Base-by-base conservation (phyloP, 2,888 invertebrate genomes). In the Hemithea aestivaria region DNA sequence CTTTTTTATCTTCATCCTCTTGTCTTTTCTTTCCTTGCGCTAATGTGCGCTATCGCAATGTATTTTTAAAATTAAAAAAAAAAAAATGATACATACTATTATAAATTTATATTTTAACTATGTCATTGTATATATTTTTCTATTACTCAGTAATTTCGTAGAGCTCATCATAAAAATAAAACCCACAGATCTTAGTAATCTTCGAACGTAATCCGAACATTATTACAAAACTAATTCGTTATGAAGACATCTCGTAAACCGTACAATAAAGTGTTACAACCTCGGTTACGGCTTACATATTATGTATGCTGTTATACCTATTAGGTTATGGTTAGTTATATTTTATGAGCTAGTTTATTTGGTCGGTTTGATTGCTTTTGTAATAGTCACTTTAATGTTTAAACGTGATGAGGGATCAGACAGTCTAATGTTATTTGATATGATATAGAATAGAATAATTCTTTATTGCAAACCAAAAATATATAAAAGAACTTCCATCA, bases 181-280 rank as follows among this genome's bases (percentile, higher is more conserved):
- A 24, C 5, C 24, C 10, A 8, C 10, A 27, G 29, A 36, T 16
- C 16, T 16, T 16, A 28, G 27, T 27, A 24, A 22, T 32, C 32
- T 10, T 10, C 7, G 10, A 16, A 16, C 2, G 16, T 16, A 29
- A 37, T 43, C 38, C 34, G 25, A 27, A 45, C 48, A 50, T 44
- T 45, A 44, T 48, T 29, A 39, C 40, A 45, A 43, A 25, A 10
- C 16, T 27, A 45, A 42, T 31, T 29, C 31, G 21, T 27, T 37
- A 36, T 27, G 16, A 23, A 16, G 28, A 36, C 32, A 35, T 25
- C 23, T 31, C 40, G 27, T 44, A 43, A 45, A 45, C 21, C 22
- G 6, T 35, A 53, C 48, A 50, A 51, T 56, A 54, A 58, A 55
- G 39, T 50, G 49, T 53, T 37, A 55, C 35, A 42, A 42, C 51